Conservation (phyloP, 2,888 invertebrate genomes). For the Cephus rjabovi region DNA sequence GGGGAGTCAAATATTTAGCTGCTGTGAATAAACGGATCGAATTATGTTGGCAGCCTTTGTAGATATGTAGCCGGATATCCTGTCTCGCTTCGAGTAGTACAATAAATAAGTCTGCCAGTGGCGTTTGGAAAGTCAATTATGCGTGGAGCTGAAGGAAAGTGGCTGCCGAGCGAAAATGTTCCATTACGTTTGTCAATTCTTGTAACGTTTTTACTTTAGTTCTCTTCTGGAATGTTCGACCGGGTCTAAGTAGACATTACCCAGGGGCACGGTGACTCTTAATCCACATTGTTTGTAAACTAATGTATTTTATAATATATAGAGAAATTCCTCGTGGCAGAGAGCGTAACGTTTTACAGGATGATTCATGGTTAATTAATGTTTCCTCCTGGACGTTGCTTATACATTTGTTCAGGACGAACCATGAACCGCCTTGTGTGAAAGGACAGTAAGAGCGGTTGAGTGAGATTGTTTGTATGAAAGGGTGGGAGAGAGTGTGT, state of each 20-base stretch:
- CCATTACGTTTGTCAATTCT: background rate
- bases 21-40: no score
- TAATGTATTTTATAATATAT: constrained; percentile 62
- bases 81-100: background rate
- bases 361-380: background rate
- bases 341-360: constrained; percentile 23
- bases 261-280: constrained; percentile 51
- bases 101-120: constrained; percentile 2
- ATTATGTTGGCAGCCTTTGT: no score
- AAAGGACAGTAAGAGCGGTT: no score
- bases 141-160: no score
- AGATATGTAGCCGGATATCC: no score
- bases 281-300: constrained; percentile 61
- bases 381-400: no score
- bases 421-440: no score
- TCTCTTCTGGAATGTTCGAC: background rate
- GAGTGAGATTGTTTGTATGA: no score
- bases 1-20: no score
- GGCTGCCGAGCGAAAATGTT: background rate
- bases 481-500: no score
- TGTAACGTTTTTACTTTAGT: background rate
- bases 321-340: constrained; percentile 34
- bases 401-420: no score
- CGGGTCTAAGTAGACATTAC: background rate
- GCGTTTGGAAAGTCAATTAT: constrained; percentile 1